A percentile compares a stretch with the other conserved stretches of the same genome.
These are phyloP conservation scores for Cairina moschata DNA, from an alignment of 2,113 vertebrate genomes.

Conservation along the genomic window DNA sequence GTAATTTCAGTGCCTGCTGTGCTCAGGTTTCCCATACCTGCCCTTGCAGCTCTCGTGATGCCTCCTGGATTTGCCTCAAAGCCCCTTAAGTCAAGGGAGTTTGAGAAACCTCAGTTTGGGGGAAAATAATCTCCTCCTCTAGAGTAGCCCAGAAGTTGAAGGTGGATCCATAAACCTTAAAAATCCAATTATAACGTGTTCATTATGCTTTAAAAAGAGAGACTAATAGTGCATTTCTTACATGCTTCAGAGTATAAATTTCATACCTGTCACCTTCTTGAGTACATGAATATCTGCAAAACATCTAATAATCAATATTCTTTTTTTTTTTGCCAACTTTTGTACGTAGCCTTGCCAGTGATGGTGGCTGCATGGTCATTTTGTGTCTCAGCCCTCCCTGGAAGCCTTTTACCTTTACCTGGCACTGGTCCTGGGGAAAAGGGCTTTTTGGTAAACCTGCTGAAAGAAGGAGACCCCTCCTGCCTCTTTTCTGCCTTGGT, in stretches of 20 bases:
- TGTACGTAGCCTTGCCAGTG: neutral
- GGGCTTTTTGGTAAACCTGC: neutral
- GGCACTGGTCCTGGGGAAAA: neutral
- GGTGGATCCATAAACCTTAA: neutral
- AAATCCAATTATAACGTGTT: neutral
- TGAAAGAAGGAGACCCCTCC: neutral
- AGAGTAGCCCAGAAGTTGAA: neutral
- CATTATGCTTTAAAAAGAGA: neutral
- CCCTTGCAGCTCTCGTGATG: neutral
- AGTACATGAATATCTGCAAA: neutral
- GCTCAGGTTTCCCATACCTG: neutral
- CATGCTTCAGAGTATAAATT: neutral
- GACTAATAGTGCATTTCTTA: neutral
- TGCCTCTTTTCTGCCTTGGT: neutral
- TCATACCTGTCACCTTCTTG: neutral
- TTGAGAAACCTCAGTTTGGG: neutral
- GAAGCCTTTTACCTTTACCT: neutral
- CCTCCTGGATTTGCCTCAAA: neutral
- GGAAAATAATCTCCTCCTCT: neutral
- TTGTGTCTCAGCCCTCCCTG: neutral
- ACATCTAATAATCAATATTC: neutral
- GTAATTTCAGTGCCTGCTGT: neutral
- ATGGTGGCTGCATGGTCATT: fast-evolving
- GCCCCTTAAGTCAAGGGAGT: neutral
- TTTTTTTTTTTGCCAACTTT: neutral